phyloP scores from a whole-genome alignment of 2,797 vertebrate genomes.

The Vultur gryphus region DNA sequence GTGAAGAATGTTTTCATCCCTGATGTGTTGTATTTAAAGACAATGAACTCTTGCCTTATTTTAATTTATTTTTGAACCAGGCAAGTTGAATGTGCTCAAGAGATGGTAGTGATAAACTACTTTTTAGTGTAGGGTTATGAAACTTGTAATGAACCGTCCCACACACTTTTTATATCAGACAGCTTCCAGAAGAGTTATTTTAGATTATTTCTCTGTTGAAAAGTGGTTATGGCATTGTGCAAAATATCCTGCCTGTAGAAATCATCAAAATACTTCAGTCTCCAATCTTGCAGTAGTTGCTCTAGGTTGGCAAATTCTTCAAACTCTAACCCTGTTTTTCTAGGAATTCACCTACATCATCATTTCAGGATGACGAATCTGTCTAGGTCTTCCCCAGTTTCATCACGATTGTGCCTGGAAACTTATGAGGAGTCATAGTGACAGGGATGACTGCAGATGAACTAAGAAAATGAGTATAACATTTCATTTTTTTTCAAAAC shows the following conservation, averaged over 20 bases:
- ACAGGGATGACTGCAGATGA: neutral
- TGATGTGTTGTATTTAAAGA: neutral
- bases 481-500: neutral
- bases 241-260: neutral
- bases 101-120: neutral
- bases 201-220: neutral
- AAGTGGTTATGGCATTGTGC: neutral
- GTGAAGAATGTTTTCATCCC: neutral
- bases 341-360: neutral
- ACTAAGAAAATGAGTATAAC: neutral
- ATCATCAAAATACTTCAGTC: neutral
- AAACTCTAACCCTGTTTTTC: neutral
- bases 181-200: slow-evolving; percentile 3
- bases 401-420: neutral
- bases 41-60: neutral
- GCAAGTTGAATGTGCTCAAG: neutral
- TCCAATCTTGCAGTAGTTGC: neutral
- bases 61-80: neutral
- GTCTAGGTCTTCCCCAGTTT: neutral
- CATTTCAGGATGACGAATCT: neutral
- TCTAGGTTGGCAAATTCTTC: neutral
- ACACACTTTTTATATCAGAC: neutral
- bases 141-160: neutral
- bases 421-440: neutral
- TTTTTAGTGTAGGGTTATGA: neutral